Evolutionary conservation across 1,140 invertebrate species (phyloP), one percentile per base, ranked within the genome.

Genomic region (Megathymus violae): DNA sequence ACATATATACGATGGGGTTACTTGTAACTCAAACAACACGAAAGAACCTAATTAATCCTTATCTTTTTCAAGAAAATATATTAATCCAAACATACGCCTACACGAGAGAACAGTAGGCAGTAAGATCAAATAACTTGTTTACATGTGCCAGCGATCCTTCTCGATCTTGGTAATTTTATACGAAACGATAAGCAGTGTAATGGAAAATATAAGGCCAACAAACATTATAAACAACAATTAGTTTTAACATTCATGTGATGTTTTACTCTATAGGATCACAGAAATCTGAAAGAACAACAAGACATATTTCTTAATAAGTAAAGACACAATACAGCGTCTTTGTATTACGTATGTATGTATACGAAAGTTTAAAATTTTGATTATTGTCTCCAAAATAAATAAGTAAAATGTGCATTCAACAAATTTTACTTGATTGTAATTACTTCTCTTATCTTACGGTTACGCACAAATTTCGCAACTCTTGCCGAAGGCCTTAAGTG

Each of bases 1-100:
- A 22, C 19, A 22, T 22, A 3, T 22, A 2, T 22, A 22, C 13
- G 14, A 17, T 16, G 16, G 1, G 1, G 13, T 15, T 41, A 9
- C 40, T 16, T 0, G 14, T 16, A 43, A 43, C 15, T 6, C 15
- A 43, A 58, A 50, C n/a, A 17, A 38, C 54, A 64, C 41, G 19
- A 15, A 61, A 52, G 31, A 61, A 61, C 36, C 46, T 69, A 69
- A 73, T 65, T 71, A 74, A 67, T 67, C 34, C 63, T 56, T 38
- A 64, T 64, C 52, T 56, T 64, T 74, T 69, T 69, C 47, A 48
- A 52, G 71, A 69, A 62, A 73, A 62, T 62, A 64, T 58, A 68
- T 47, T 47, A 43, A 22, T n/a, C 15, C 46, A 52, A 62, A 67
- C 36, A 68, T 58, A 74, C 64, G 50, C 43, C 58, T 22, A 67